Percentiles rank a stretch among this genome's conserved stretches.
These are phyloP conservation scores for Tympanoctomys barrerae DNA, from an alignment of 2,797 vertebrate species.

Conservation along the genomic window DNA sequence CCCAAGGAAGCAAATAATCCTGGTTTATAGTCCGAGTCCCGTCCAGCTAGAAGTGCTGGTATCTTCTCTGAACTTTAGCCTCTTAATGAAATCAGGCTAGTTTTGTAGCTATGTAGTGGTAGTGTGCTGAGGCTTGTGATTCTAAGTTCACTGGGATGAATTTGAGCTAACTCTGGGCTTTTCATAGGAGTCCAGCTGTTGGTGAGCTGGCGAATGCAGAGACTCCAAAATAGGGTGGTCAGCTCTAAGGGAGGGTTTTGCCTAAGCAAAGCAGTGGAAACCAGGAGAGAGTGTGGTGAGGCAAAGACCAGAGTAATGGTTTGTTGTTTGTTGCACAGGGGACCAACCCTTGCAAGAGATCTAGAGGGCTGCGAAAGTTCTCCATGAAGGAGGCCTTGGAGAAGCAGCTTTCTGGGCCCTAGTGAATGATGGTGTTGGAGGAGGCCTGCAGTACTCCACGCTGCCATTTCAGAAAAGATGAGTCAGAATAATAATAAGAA, in stretches of 20 bases:
- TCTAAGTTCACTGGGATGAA: neutral
- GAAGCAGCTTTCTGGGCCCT: neutral
- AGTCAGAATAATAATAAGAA: constrained; percentile 65
- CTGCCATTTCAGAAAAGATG: constrained; percentile 62
- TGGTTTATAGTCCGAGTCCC: neutral
- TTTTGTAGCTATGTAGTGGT: neutral
- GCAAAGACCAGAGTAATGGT: neutral
- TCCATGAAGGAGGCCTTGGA: neutral
- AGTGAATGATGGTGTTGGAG: constrained; percentile 34
- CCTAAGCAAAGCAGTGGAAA: neutral
- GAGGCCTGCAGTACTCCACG: constrained; percentile 35
- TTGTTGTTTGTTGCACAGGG: neutral
- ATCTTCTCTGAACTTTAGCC: constrained; percentile 27
- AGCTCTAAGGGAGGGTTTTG: neutral
- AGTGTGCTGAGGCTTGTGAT: constrained; percentile 31
- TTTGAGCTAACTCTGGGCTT: constrained; percentile 8
- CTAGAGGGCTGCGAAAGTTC: neutral
- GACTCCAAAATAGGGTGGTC: neutral
- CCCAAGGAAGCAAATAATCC: neutral
- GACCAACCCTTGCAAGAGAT: neutral
- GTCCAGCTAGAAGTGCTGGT: neutral
- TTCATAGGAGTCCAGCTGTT: constrained; percentile 5
- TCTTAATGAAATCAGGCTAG: neutral
- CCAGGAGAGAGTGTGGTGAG: constrained; percentile 12
- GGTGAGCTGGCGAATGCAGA: neutral